phyloP scores from a whole-genome alignment of 2,888 invertebrate genomes.

The Hirtodrosophila histrioides region DNA sequence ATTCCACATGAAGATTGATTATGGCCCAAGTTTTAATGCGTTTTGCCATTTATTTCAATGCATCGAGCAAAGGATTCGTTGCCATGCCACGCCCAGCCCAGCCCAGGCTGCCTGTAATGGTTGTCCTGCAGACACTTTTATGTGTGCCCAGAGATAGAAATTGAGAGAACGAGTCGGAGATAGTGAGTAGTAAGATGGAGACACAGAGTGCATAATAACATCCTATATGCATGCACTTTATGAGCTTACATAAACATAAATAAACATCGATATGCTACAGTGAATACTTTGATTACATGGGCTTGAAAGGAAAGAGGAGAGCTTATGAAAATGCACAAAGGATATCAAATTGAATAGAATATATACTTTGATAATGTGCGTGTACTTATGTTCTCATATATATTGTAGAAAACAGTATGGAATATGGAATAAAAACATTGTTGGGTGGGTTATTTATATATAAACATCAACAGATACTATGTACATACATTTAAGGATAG shows the following conservation, averaged over 20 bases:
- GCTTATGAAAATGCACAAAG: neutral
- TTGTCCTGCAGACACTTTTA: constrained; percentile 16
- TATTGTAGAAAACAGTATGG: too few relatives aligned
- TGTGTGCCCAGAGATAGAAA: constrained; percentile 8
- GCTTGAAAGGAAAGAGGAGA: too few relatives aligned
- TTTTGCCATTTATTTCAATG: constrained; percentile 78
- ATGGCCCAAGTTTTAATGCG: constrained; percentile 74
- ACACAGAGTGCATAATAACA: constrained; percentile 18
- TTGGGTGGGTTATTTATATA: too few relatives aligned
- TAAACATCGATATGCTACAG: constrained; percentile 41
- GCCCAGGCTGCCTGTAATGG: neutral
- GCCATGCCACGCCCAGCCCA: constrained; percentile 52
- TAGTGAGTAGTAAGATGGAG: neutral
- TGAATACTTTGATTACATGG: constrained; percentile 35
- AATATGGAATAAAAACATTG: too few relatives aligned
- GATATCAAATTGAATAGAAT: constrained; percentile 31
- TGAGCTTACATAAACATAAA: constrained; percentile 43
- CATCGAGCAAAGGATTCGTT: constrained; percentile 53
- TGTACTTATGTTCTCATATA: too few relatives aligned
- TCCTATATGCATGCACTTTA: constrained; percentile 43
- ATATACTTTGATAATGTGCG: neutral
- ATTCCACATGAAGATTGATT: constrained; percentile 74
- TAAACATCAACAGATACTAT: too few relatives aligned
- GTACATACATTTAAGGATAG: too few relatives aligned
- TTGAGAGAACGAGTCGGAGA: constrained; percentile 1